These are phyloP conservation scores for Mechanitis mazaeus DNA, from an alignment of 2,888 invertebrate genomes.

Conservation along the genomic window DNA sequence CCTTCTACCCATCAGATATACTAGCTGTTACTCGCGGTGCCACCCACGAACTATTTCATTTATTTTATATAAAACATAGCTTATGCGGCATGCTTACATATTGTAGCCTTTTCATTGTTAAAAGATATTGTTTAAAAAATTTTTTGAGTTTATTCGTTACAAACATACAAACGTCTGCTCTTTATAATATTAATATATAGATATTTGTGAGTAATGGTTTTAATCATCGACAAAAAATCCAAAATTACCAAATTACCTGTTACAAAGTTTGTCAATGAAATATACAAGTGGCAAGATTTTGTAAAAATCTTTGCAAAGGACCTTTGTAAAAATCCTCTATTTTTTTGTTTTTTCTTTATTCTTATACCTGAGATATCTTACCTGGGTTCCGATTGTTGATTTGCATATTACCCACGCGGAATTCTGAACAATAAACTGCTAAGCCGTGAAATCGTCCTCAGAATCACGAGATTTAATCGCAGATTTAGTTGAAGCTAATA, in stretches of 20 bases:
- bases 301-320: not conserved
- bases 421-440: slow-evolving; percentile 15
- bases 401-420: slow-evolving; percentile 6
- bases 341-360: not conserved
- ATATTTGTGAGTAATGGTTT: not conserved
- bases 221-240: not conserved
- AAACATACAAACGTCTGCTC: too few species aligned
- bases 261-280: too few species aligned
- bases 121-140: too few species aligned
- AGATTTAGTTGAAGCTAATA: not conserved
- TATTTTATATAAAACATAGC: too few species aligned
- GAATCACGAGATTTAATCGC: slow-evolving; percentile 7
- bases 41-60: too few species aligned
- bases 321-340: not conserved
- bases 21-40: not conserved
- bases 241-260: too few species aligned
- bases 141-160: too few species aligned
- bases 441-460: slow-evolving; percentile 12
- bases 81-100: too few species aligned
- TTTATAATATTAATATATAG: too few species aligned
- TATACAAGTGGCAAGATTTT: too few species aligned
- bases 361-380: slow-evolving; percentile 6
- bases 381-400: slow-evolving; percentile 28
- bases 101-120: too few species aligned
- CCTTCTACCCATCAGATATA: slow-evolving; percentile 29